Evolutionary conservation across 2,113 vertebrate species (phyloP), one percentile per base, ranked within the genome.

Genomic region (Columbina picui): DNA sequence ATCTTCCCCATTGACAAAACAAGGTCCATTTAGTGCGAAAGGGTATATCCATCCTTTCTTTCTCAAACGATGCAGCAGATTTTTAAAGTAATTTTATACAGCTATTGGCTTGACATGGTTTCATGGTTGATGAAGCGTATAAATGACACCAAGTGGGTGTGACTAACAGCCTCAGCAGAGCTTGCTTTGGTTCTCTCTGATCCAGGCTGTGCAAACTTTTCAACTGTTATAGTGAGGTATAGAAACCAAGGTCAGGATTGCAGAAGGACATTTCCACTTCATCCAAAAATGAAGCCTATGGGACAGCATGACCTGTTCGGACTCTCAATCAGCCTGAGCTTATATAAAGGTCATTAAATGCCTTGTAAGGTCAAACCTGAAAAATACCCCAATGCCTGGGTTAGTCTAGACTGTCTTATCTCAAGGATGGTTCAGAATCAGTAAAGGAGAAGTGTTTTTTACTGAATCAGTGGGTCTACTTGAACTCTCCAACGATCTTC

Each of bases 41-140:
- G 25, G 26, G 14, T 64, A 45, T 41, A 92, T 45, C n/a, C 43
- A 79, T 32, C 16, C 23, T 19, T 64, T 68, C 22, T 43, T 87
- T 59, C 61, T 63, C 53, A 73, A 76, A 73, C 0, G 22, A 91
- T 59, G 57, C 26, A 83, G 61, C 1, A 84, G 26, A 69, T 76
- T 76, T 92, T 94, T 50, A 65, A 92, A 94, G 70, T 65, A 73
- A 68, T 87, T 83, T 60, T 75, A 53, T 45, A 64, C 39, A 83
- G 71, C 63, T 79, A 60, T 57, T 59, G 81, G 74, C 50, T 78
- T 64, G 67, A 76, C 65, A 25, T 29, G 65, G 78, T 87, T 90
- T 91, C 89, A 87, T 14, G 84, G 84, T 90, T 65, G 78, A 93
- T 57, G 77, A 87, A 96, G 94, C 89, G 26, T 55, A 74, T 82